phyloP scores from a whole-genome alignment of 2,113 vertebrate species.

The Sarotherodon lohbergeri region DNA sequence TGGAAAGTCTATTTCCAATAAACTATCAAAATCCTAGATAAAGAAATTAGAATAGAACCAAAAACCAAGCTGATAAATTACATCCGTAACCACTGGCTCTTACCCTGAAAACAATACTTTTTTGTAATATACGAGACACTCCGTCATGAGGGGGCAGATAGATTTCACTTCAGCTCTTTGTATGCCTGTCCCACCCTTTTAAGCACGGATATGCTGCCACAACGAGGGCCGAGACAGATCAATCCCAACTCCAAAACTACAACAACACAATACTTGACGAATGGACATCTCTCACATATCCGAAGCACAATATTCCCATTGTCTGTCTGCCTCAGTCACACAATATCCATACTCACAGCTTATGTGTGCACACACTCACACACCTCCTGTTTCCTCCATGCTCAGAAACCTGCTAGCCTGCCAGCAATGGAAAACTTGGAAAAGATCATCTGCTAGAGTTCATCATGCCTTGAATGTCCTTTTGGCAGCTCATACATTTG shows the following conservation, averaged over 20 bases:
- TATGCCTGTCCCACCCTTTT: background rate
- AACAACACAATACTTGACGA: conserved; percentile 25
- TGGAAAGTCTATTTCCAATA: background rate
- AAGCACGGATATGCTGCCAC: background rate
- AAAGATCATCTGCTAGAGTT: conserved; percentile 44
- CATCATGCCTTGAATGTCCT: conserved; percentile 43
- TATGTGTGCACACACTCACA: background rate
- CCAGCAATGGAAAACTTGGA: conserved; percentile 49
- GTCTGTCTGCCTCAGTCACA: conserved; percentile 29
- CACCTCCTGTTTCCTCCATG: background rate
- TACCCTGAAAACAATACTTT: background rate
- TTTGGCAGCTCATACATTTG: conserved; percentile 45
- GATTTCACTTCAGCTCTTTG: conserved; percentile 23
- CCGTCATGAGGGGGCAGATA: background rate
- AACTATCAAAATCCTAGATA: background rate
- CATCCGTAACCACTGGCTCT: background rate
- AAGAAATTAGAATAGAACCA: background rate
- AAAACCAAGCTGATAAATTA: background rate
- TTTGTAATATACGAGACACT: background rate
- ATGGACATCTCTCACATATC: conserved; percentile 26
- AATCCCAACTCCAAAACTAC: background rate
- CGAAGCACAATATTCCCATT: conserved; percentile 42
- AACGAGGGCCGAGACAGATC: background rate
- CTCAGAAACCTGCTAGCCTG: conserved; percentile 23
- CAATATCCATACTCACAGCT: background rate